A percentile compares a stretch with the other conserved stretches of the same genome.
phyloP scores from a whole-genome alignment of 2,888 invertebrate species.

The Calephelis perditalis region DNA sequence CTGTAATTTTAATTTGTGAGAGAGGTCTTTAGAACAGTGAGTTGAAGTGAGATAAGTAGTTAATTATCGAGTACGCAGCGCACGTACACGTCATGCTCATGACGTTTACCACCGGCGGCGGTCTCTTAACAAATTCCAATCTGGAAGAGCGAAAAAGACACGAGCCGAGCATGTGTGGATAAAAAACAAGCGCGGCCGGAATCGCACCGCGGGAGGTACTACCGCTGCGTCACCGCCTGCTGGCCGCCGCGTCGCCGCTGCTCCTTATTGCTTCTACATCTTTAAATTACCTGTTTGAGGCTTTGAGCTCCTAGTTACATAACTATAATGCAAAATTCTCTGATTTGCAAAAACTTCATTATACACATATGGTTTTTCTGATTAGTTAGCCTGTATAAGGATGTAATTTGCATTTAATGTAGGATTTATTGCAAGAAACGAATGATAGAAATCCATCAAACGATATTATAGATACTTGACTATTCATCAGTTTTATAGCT shows the following conservation, averaged over 20 bases:
- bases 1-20: slow-evolving; percentile 52
- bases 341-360: slow-evolving; percentile 11
- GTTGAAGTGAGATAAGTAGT: slow-evolving; percentile 54
- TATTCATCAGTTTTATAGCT: no score
- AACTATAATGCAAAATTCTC: slow-evolving; percentile 20
- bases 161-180: slow-evolving; percentile 66
- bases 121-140: slow-evolving; percentile 74
- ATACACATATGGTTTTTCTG: slow-evolving; percentile 5
- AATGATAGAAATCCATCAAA: slow-evolving; percentile 7
- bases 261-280: slow-evolving; percentile 17
- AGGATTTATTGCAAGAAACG: slow-evolving; percentile 4
- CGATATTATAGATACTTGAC: background rate
- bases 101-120: slow-evolving; percentile 76
- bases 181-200: slow-evolving; percentile 64
- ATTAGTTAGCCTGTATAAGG: slow-evolving; percentile 11
- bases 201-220: slow-evolving; percentile 61
- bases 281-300: slow-evolving; percentile 13
- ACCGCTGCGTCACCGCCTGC: slow-evolving; percentile 35
- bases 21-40: slow-evolving; percentile 48
- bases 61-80: slow-evolving; percentile 72
- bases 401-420: slow-evolving; percentile 17
- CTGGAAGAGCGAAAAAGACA: slow-evolving; percentile 76
- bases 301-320: slow-evolving; percentile 13
- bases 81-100: slow-evolving; percentile 76
- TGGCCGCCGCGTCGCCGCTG: slow-evolving; percentile 29